Evolutionary conservation across 1,140 invertebrate genomes (phyloP).

Genomic region (Choristoneura fumiferana): DNA sequence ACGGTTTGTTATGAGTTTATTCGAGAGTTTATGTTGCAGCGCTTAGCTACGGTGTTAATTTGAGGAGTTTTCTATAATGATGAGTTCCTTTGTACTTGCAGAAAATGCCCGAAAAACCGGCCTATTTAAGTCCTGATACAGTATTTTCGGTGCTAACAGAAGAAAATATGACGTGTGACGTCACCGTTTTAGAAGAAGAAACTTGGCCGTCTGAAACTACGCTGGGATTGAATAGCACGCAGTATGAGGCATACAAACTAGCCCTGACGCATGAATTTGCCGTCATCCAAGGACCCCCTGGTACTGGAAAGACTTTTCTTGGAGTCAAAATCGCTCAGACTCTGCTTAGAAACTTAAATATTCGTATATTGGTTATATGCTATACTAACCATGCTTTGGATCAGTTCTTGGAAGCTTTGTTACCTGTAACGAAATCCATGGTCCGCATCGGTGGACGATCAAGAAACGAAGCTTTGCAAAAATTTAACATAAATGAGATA

Average conservation of each 20-base stretch:
- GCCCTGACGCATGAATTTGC: constrained; percentile 82
- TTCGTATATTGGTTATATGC: constrained; percentile 88
- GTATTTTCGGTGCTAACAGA: background rate
- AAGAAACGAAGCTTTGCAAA: constrained; percentile 78
- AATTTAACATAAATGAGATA: constrained; percentile 71
- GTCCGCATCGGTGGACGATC: constrained; percentile 87
- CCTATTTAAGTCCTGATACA: constrained; percentile 24
- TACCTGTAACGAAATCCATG: constrained; percentile 78
- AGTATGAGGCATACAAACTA: constrained; percentile 79
- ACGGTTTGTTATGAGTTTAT: too few relatives aligned
- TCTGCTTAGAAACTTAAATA: constrained; percentile 76
- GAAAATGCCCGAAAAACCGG: constrained; percentile 71
- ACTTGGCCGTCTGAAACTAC: constrained; percentile 65
- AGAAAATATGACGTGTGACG: constrained; percentile 28
- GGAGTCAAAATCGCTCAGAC: constrained; percentile 83
- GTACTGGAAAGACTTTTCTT: constrained; percentile 90
- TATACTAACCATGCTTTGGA: constrained; percentile 94
- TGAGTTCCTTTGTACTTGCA: constrained; percentile 24
- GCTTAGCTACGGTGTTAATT: too few relatives aligned
- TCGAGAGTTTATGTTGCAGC: too few relatives aligned
- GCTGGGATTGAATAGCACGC: constrained; percentile 79
- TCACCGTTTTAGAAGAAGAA: constrained; percentile 41
- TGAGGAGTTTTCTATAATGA: too few relatives aligned
- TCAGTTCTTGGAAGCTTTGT: constrained; percentile 90
- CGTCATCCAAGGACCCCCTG: constrained; percentile 90